phyloP scores from a whole-genome alignment of 2,888 invertebrate genomes.

The Drosophila algonquin region DNA sequence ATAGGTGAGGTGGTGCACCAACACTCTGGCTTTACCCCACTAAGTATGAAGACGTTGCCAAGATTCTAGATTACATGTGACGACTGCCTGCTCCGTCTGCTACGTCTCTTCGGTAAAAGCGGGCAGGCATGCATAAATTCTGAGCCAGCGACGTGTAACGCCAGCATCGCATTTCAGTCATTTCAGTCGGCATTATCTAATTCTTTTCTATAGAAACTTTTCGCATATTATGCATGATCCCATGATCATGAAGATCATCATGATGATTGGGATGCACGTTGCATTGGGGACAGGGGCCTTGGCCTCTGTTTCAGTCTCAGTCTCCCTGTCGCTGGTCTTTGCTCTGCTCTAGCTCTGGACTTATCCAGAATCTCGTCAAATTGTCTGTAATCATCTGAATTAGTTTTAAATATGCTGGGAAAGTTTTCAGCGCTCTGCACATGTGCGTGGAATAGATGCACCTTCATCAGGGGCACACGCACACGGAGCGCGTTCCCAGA shows the following conservation, averaged over 20 bases:
- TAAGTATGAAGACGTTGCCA: constrained; percentile 76
- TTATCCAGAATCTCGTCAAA: constrained; percentile 48
- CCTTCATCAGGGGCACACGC: constrained; percentile 18
- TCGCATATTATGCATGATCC: constrained; percentile 39
- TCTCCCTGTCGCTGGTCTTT: constrained; percentile 1
- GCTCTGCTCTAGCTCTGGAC: constrained; percentile 15
- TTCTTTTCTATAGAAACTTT: constrained; percentile 55
- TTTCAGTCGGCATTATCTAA: constrained; percentile 71
- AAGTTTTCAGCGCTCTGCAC: constrained; percentile 36
- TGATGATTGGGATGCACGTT: constrained; percentile 20
- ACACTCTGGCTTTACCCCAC: constrained; percentile 68
- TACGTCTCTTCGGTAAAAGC: constrained; percentile 19
- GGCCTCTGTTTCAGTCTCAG: background rate
- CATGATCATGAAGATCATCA: constrained; percentile 16
- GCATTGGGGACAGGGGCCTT: constrained; percentile 33
- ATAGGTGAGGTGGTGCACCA: constrained; percentile 56
- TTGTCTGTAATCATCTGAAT: constrained; percentile 63
- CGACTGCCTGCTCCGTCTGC: constrained; percentile 41
- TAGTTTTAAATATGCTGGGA: constrained; percentile 72
- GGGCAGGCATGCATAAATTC: constrained; percentile 74
- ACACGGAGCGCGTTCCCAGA: constrained; percentile 26
- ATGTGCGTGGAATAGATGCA: constrained; percentile 33
- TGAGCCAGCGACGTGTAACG: constrained; percentile 71
- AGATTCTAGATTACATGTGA: constrained; percentile 78
- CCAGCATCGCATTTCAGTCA: constrained; percentile 74